These are phyloP conservation scores for Apocrypta bakeri DNA, from an alignment of 1,140 invertebrate genomes.

Conservation along the genomic window DNA sequence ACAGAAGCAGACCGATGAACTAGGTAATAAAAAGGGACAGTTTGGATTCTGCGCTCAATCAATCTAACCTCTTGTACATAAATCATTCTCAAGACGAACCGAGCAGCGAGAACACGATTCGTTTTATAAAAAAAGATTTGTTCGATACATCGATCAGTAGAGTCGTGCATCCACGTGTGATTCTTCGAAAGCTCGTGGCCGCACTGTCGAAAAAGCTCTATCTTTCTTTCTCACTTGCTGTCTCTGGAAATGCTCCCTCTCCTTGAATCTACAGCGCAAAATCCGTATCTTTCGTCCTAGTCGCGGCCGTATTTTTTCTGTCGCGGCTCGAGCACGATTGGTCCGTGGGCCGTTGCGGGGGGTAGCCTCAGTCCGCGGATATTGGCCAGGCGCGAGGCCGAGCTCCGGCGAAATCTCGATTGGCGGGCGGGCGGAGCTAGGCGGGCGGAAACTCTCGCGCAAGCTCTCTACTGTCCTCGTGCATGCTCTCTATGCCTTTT, in stretches of 20 bases:
- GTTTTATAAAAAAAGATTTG: too few relatives aligned
- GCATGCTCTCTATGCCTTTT: background rate
- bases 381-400: constrained; percentile 18
- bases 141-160: background rate
- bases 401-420: constrained; percentile 27
- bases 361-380: constrained; percentile 29
- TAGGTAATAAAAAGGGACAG: background rate
- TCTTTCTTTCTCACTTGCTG: background rate
- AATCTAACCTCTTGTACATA: too few relatives aligned
- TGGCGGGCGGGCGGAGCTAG: constrained; percentile 41
- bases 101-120: too few relatives aligned
- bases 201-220: constrained; percentile 3
- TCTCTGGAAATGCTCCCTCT: background rate
- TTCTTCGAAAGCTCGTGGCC: background rate
- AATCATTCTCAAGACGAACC: background rate
- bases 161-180: background rate
- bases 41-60: too few relatives aligned
- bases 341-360: constrained; percentile 7
- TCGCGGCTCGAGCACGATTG: constrained; percentile 15
- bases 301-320: constrained; percentile 6
- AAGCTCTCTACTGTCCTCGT: background rate
- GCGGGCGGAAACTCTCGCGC: constrained; percentile 15
- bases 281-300: background rate
- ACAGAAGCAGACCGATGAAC: constrained; percentile 1
- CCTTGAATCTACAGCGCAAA: background rate